phyloP scores from a whole-genome alignment of 2,113 vertebrate species.

The Pseudopodoces humilis region DNA sequence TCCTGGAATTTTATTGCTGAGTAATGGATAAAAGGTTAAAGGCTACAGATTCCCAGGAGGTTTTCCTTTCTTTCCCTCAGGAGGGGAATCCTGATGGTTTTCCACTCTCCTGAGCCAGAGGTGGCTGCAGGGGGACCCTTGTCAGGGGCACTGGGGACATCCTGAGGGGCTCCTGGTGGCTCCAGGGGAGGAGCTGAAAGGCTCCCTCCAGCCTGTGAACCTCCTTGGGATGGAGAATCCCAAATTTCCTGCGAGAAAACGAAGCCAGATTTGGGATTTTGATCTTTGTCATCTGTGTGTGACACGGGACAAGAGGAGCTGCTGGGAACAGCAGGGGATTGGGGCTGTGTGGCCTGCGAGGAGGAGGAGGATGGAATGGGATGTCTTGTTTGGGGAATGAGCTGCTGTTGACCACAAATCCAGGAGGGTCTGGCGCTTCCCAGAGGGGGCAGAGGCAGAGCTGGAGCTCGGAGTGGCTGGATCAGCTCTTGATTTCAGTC shows the following conservation, averaged over 20 bases:
- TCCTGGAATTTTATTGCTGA: background rate
- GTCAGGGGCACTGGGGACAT: background rate
- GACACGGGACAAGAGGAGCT: background rate
- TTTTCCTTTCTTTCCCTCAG: background rate
- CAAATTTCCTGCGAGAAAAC: background rate
- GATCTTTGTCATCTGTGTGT: accelerated
- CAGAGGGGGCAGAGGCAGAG: background rate
- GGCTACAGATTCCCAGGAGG: background rate
- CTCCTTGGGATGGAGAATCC: background rate
- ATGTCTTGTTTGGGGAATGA: background rate
- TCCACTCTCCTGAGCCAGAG: accelerated
- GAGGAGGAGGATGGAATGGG: background rate
- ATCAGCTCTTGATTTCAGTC: accelerated
- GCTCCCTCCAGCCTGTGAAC: background rate
- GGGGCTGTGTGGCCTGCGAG: background rate
- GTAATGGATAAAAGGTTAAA: background rate
- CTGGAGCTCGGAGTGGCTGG: background rate
- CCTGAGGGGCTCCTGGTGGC: background rate
- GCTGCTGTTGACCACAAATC: background rate
- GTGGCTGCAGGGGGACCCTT: background rate
- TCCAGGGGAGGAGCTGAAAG: background rate
- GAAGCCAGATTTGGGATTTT: background rate
- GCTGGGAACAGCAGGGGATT: background rate
- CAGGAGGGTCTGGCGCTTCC: background rate
- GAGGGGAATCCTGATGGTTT: background rate